Evolutionary conservation across 2,797 vertebrate species (phyloP).

Genomic region (Uromys caudimaculatus): DNA sequence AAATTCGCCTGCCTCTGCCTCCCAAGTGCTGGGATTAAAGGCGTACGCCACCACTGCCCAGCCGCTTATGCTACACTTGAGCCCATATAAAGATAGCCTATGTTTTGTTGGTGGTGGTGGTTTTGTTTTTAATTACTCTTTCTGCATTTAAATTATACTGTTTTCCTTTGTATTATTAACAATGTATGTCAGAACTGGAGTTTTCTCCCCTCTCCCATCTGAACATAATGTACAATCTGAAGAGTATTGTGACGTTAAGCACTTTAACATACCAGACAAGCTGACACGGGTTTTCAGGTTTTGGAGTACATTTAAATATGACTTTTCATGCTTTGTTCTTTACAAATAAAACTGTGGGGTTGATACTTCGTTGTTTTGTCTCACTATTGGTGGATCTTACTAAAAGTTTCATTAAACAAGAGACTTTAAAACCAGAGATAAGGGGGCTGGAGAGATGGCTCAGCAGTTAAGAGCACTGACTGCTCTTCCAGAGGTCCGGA

Average conservation of each 20-base stretch:
- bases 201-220: slow-evolving; percentile 78
- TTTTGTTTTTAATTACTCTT: slow-evolving; percentile 73
- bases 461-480: not conserved
- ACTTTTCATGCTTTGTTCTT: slow-evolving; percentile 90
- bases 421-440: not conserved
- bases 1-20: no score
- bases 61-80: slow-evolving; percentile 83
- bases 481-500: not conserved
- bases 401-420: not conserved
- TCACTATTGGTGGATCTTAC: slow-evolving; percentile 66
- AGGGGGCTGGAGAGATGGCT: not conserved
- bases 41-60: no score
- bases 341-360: slow-evolving; percentile 90
- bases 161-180: slow-evolving; percentile 84
- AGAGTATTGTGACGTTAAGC: slow-evolving; percentile 88
- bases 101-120: not conserved
- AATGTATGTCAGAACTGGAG: slow-evolving; percentile 85
- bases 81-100: slow-evolving; percentile 84
- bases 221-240: slow-evolving; percentile 77
- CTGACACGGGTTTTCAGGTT: slow-evolving; percentile 87
- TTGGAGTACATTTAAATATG: slow-evolving; percentile 89
- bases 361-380: slow-evolving; percentile 78
- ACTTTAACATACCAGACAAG: slow-evolving; percentile 89
- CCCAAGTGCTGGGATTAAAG: no score
- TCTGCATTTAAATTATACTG: slow-evolving; percentile 84